Evolutionary conservation across 2,888 invertebrate species (phyloP).

Genomic region (Caenorhabditis virilis): DNA sequence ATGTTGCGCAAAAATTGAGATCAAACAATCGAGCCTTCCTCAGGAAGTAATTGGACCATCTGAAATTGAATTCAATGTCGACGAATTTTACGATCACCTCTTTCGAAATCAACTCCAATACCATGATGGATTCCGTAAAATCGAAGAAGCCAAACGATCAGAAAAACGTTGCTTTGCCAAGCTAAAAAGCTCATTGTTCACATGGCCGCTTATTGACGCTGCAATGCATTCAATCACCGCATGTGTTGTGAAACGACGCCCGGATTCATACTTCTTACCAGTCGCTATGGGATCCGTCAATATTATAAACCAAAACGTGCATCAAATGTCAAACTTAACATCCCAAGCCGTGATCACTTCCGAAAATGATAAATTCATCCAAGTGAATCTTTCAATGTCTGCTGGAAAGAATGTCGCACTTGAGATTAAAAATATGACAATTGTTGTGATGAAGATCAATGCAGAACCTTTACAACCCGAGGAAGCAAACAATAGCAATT

Average conservation of each 20-base stretch:
- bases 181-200: constrained; percentile 21
- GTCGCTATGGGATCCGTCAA: constrained; percentile 31
- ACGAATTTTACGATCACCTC: constrained; percentile 43
- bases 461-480: constrained; percentile 1
- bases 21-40: constrained; percentile 1
- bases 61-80: constrained; percentile 23
- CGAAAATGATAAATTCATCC: constrained; percentile 50
- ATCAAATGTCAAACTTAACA: constrained; percentile 10
- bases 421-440: constrained; percentile 41
- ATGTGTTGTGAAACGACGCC: constrained; percentile 21
- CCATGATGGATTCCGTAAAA: constrained; percentile 38
- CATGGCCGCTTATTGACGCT: constrained; percentile 44
- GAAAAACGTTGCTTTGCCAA: constrained; percentile 22
- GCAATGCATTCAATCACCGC: constrained; percentile 44
- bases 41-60: constrained; percentile 2
- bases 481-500: constrained; percentile 1
- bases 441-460: constrained; percentile 32
- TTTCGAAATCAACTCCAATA: constrained; percentile 48
- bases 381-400: constrained; percentile 34
- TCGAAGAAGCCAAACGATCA: constrained; percentile 16
- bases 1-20: constrained; percentile 16
- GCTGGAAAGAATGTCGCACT: constrained; percentile 25
- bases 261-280: constrained; percentile 39
- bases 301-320: constrained; percentile 3
- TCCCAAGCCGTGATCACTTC: constrained; percentile 27